Conservation (phyloP, 2,797 vertebrate species). For the Eurystomus glaucurus region DNA sequence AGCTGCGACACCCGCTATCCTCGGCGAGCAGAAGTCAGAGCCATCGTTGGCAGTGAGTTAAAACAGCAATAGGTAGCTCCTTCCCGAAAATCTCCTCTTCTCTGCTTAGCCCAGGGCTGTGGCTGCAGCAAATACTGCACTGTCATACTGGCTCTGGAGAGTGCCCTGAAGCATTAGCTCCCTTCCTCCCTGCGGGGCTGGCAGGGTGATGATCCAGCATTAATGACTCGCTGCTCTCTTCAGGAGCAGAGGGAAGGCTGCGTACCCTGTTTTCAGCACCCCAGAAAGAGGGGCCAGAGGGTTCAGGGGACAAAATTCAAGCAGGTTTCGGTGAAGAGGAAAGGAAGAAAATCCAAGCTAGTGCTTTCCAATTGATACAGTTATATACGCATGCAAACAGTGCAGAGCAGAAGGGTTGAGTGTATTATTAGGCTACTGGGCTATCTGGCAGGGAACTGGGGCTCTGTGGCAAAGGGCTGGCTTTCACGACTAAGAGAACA, state of each 20-base stretch:
- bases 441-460: background rate
- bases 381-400: background rate
- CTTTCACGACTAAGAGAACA: background rate
- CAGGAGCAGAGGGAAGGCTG: background rate
- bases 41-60: background rate
- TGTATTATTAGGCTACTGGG: background rate
- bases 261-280: background rate
- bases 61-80: background rate
- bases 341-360: background rate
- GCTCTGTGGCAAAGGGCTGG: background rate
- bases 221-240: background rate
- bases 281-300: background rate
- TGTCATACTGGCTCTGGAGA: constrained; percentile 38
- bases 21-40: background rate
- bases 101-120: background rate
- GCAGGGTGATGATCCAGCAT: background rate
- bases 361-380: background rate
- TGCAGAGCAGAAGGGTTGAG: background rate
- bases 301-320: background rate
- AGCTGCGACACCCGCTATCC: background rate
- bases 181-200: background rate
- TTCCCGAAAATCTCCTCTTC: background rate
- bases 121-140: constrained; percentile 50
- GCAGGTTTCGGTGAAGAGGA: background rate
- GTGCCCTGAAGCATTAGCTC: background rate